These are phyloP conservation scores for Tenthredo livida DNA, from an alignment of 2,888 invertebrate species.

Conservation along the genomic window DNA sequence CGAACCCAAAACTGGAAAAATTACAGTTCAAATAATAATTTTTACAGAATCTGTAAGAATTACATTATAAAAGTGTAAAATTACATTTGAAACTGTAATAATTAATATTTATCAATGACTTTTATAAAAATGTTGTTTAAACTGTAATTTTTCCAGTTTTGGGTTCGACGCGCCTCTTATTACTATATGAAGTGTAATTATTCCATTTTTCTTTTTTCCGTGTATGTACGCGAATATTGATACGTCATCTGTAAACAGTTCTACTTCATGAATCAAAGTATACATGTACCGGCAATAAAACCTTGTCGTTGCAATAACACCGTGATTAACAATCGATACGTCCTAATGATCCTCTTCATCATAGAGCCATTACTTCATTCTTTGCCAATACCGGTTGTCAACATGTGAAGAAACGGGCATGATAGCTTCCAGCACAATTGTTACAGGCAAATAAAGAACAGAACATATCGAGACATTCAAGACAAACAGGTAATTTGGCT, in stretches of 20 bases:
- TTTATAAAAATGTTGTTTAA: no score
- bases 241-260: not conserved
- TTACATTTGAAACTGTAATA: no score
- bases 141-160: no score
- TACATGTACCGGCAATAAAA: not conserved
- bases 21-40: no score
- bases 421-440: not conserved
- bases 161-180: no score
- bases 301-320: not conserved
- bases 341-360: not conserved
- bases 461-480: not conserved
- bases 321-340: not conserved
- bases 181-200: no score
- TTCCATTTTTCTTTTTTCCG: no score
- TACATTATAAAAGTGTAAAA: no score
- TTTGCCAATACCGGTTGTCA: not conserved
- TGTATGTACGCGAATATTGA: not conserved
- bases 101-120: no score
- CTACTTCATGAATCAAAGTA: not conserved
- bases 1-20: no score
- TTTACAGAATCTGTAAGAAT: no score
- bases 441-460: not conserved
- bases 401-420: not conserved
- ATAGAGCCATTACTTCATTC: not conserved
- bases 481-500: not conserved